phyloP scores from a whole-genome alignment of 2,797 vertebrate species.

The Numenius phaeopus region DNA sequence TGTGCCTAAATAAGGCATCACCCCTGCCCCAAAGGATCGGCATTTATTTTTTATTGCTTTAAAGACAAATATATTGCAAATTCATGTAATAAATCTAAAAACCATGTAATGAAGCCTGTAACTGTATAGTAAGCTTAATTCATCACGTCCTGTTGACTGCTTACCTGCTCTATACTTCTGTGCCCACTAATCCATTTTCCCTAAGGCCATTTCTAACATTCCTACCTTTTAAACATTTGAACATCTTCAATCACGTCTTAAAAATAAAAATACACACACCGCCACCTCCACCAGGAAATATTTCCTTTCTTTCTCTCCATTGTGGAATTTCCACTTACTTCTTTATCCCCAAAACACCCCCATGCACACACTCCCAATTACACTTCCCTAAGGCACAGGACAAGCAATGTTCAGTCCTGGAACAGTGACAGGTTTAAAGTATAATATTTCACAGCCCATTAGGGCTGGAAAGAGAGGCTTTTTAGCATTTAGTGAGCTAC shows the following conservation, averaged over 20 bases:
- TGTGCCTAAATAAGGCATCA: background rate
- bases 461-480: background rate
- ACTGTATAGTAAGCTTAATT: background rate
- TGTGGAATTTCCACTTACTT: background rate
- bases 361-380: background rate
- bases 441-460: conserved; percentile 18
- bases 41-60: background rate
- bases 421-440: conserved; percentile 21
- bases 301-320: background rate
- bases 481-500: background rate
- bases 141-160: background rate
- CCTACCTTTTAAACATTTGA: background rate
- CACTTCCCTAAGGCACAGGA: background rate
- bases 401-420: background rate
- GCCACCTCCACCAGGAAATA: background rate
- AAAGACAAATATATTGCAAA: background rate
- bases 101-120: background rate
- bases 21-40: background rate
- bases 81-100: background rate
- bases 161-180: background rate
- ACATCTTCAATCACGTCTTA: background rate
- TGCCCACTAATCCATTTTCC: background rate
- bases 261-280: background rate
- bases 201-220: background rate
- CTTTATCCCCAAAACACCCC: background rate